phyloP scores from a whole-genome alignment of 2,797 vertebrate genomes.

The Thamnophis elegans region DNA sequence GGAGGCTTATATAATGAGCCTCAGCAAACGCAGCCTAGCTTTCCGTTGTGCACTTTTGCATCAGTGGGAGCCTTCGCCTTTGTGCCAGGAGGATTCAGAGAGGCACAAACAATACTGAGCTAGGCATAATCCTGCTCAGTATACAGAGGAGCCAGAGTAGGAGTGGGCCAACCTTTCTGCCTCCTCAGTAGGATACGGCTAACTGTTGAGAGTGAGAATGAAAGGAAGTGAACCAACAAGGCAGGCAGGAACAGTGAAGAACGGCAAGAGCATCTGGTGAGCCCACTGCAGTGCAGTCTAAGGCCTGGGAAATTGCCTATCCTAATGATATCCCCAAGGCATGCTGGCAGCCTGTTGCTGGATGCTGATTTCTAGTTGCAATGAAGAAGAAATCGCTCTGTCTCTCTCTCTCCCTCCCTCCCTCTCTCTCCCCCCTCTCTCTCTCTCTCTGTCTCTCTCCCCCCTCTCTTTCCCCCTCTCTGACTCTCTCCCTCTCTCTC shows the following conservation, averaged over 20 bases:
- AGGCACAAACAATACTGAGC: too few relatives aligned
- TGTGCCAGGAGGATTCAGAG: too few relatives aligned
- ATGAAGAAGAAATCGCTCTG: neutral
- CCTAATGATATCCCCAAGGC: neutral
- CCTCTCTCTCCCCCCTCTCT: rapidly evolving
- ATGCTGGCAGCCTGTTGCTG: neutral
- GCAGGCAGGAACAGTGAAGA: neutral
- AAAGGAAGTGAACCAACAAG: neutral
- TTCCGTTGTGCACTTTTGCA: neutral
- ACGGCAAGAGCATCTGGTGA: neutral
- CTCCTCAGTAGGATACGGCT: neutral
- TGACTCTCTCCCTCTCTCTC: too few relatives aligned
- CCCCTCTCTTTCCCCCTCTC: too few relatives aligned
- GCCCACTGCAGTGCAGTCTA: neutral
- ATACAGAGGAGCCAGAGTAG: too few relatives aligned
- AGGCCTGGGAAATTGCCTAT: neutral
- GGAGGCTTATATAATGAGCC: neutral
- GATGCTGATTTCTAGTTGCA: neutral
- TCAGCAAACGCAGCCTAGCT: rapidly evolving
- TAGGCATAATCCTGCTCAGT: too few relatives aligned
- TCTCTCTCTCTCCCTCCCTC: too few relatives aligned
- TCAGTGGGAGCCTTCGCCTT: neutral
- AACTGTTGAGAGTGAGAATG: neutral
- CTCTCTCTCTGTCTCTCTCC: too few relatives aligned
- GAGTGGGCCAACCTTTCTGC: neutral